phyloP scores from a whole-genome alignment of 2,888 invertebrate species.

The Phengaris alcon region DNA sequence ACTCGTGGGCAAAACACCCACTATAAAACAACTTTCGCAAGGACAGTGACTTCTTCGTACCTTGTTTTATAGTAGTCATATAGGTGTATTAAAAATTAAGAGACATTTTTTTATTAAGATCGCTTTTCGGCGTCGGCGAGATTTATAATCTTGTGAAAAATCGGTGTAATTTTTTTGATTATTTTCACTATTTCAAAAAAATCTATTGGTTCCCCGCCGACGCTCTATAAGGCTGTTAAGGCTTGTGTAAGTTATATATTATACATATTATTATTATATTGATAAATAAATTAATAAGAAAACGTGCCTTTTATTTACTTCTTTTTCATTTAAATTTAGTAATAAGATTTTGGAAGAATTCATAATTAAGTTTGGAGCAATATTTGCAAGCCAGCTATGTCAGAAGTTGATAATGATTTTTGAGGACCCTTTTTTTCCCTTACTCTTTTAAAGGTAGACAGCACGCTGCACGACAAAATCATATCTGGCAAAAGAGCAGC shows the following conservation, averaged over 20 bases:
- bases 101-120: slow-evolving; percentile 55
- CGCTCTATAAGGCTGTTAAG: slow-evolving; percentile 60
- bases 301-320: slow-evolving; percentile 46
- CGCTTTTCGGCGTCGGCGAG: slow-evolving; percentile 53
- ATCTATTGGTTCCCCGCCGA: slow-evolving; percentile 42
- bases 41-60: slow-evolving; percentile 18
- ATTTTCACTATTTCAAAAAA: slow-evolving; percentile 40
- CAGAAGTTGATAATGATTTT: too few species aligned
- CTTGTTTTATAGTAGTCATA: slow-evolving; percentile 47
- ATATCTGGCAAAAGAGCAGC: too few species aligned
- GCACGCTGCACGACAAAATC: too few species aligned
- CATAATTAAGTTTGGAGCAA: too few species aligned
- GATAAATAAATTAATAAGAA: slow-evolving; percentile 79
- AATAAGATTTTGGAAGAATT: too few species aligned
- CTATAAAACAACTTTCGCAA: slow-evolving; percentile 1
- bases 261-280: slow-evolving; percentile 79
- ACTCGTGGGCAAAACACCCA: background rate
- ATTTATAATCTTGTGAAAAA: slow-evolving; percentile 40
- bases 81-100: slow-evolving; percentile 53
- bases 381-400: too few species aligned
- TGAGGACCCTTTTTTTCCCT: too few species aligned
- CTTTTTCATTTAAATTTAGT: background rate
- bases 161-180: slow-evolving; percentile 51
- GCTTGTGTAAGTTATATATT: slow-evolving; percentile 67
- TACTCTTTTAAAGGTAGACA: too few species aligned